Evolutionary conservation across 2,888 invertebrate species (phyloP).

Genomic region (Mythimna loreyi): DNA sequence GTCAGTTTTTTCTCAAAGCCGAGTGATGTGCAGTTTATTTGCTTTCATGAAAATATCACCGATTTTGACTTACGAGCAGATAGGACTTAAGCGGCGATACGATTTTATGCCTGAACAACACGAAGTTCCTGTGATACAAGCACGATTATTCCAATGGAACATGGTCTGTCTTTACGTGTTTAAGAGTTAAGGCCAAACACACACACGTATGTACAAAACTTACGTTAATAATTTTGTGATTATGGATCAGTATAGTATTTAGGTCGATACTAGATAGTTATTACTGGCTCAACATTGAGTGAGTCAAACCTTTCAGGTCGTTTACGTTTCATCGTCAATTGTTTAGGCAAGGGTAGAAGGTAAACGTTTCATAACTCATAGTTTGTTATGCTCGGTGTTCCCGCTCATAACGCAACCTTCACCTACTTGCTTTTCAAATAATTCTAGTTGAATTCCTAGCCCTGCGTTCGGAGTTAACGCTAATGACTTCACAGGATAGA

Average conservation of each 20-base stretch:
- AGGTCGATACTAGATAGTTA: background rate
- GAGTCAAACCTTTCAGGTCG: conserved; percentile 15
- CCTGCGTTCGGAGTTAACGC: too few relatives aligned
- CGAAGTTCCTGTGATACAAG: background rate
- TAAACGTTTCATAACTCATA: conserved; percentile 41
- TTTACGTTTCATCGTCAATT: conserved; percentile 14
- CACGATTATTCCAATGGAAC: background rate
- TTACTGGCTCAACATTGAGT: conserved; percentile 11
- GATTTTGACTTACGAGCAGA: too few relatives aligned
- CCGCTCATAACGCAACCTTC: conserved; percentile 23
- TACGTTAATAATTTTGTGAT: too few relatives aligned
- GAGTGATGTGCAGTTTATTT: too few relatives aligned
- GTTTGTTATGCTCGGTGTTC: conserved; percentile 22
- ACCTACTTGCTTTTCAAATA: conserved; percentile 21
- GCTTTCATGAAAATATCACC: too few relatives aligned
- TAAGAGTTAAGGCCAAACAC: too few relatives aligned
- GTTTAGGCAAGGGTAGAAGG: conserved; percentile 30
- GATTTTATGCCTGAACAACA: background rate
- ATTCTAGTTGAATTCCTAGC: background rate
- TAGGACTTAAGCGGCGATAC: too few relatives aligned
- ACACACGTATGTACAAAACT: too few relatives aligned
- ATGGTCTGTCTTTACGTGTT: too few relatives aligned
- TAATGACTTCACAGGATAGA: too few relatives aligned
- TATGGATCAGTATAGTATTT: background rate
- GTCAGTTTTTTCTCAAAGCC: too few relatives aligned